phyloP scores from a whole-genome alignment of 2,888 invertebrate genomes.

The Hirtodrosophila confusa region DNA sequence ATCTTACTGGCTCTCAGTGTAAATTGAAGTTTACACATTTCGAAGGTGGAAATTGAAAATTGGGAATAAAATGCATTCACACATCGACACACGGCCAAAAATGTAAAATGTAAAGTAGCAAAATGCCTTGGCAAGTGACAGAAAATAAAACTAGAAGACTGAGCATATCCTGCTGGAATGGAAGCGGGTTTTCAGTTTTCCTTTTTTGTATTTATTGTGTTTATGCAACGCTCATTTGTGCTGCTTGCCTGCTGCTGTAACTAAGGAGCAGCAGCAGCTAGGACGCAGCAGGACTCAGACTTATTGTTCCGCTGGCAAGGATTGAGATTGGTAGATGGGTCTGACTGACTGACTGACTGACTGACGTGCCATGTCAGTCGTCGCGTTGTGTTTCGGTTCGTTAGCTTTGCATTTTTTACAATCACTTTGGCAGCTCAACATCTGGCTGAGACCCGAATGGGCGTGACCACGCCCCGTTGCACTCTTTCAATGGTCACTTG shows the following conservation, averaged over 20 bases:
- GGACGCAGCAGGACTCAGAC: constrained; percentile 24
- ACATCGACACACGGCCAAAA: constrained; percentile 43
- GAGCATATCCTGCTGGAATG: constrained; percentile 9
- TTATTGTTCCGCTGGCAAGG: constrained; percentile 11
- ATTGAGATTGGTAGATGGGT: constrained; percentile 8
- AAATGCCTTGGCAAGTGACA: constrained; percentile 40
- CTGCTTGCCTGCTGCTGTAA: constrained; percentile 21
- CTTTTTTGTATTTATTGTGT: constrained; percentile 40
- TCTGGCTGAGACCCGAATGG: constrained; percentile 20
- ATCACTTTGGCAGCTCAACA: constrained; percentile 72
- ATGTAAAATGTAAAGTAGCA: constrained; percentile 71
- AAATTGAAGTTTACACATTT: constrained; percentile 75
- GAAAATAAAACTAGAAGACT: constrained; percentile 21
- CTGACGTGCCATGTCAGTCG: constrained; percentile 63
- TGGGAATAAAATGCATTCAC: constrained; percentile 68
- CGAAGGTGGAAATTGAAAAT: constrained; percentile 75
- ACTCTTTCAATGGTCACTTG: constrained; percentile 70
- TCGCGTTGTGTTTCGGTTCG: constrained; percentile 79
- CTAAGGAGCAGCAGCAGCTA: constrained; percentile 24
- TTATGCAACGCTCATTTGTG: constrained; percentile 62
- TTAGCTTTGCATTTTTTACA: constrained; percentile 77
- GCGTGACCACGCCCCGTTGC: constrained; percentile 43
- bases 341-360: constrained; percentile 27
- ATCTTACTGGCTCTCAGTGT: constrained; percentile 32
- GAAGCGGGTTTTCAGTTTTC: no score